phyloP scores from a whole-genome alignment of 1,140 invertebrate genomes.

The Bombus affinis region DNA sequence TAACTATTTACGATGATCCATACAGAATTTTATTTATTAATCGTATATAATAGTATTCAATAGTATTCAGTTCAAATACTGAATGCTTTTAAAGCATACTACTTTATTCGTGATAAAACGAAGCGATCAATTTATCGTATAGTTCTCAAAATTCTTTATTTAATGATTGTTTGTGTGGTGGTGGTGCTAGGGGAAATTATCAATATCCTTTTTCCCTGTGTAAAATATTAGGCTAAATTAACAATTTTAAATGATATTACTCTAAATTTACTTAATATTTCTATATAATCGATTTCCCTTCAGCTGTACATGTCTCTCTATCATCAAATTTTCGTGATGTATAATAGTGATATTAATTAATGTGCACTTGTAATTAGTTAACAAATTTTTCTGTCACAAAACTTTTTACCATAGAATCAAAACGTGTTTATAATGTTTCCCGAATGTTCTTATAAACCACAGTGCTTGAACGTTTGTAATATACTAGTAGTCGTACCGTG shows the following conservation, averaged over 20 bases:
- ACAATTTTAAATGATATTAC: conserved; percentile 4
- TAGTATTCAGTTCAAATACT: not conserved
- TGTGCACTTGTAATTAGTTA: conserved; percentile 35
- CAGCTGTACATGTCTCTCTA: conserved; percentile 25
- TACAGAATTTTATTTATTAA: conserved; percentile 2
- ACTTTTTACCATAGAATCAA: conserved; percentile 17
- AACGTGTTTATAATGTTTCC: not conserved
- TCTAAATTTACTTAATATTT: conserved; percentile 40
- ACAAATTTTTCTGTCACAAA: conserved; percentile 17
- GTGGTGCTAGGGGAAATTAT: conserved; percentile 36
- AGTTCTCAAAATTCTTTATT: not conserved
- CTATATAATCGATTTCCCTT: conserved; percentile 3
- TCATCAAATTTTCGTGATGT: conserved; percentile 13
- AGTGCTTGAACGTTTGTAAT: conserved; percentile 28
- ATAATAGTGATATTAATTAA: conserved; percentile 34
- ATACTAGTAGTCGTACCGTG: conserved; percentile 29
- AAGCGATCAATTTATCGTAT: not conserved
- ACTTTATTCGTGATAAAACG: not conserved
- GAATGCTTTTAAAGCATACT: not conserved
- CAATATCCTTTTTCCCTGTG: not conserved
- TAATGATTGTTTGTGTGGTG: not conserved
- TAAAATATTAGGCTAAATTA: conserved; percentile 1
- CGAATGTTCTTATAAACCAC: not conserved
- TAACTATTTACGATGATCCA: not conserved
- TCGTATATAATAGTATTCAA: not conserved